Evolutionary conservation across 2,797 vertebrate species (phyloP), one percentile per base, ranked within the genome.

Genomic region (Sarcophilus harrisii): DNA sequence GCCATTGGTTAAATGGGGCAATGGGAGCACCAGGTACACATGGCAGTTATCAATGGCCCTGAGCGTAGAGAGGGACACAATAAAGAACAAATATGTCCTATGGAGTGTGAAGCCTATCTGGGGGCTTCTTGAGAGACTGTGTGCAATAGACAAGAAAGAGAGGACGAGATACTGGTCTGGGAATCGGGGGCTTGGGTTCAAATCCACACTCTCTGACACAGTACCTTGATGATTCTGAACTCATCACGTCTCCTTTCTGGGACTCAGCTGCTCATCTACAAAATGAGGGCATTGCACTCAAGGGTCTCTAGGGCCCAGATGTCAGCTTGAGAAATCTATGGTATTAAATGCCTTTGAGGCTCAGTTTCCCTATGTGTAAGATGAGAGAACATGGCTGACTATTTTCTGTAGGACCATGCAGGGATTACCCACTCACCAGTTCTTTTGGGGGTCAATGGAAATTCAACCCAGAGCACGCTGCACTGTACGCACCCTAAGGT

Each of bases 51-150:
- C 66, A 9, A 45, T 81, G n/a, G n/a, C 18, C 38, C 38, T 81
- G 38, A 81, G 9, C 10, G 4, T 93, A 32, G 93, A 52, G 87
- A 96, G 4, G 55, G 94, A 95, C 32, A 91, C 54, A 94, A 59
- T 24, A 27, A 92, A 38, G 90, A 29, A 55, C 95, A 29, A 60
- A 91, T 58, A 9, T 92, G 4, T 95, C 94, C 59, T 94, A n/a
- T 96, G n/a, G 66, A 97, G 91, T 96, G 58, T 91, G 45, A 57
- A 90, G 93, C 38, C 11, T 95, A 11, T 30, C 24, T 90, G 96
- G 54, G n/a, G 3, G 93, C 96, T 93, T 97, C 24, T 96, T 94
- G 30, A 30, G 58, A 38, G 18, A n/a, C 18, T 24, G 6, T 45
- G n/a, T 21, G 18, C 21, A 45, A 81, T 24, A 81, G 58, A 58